Evolutionary conservation across 2,888 invertebrate genomes (phyloP).

Genomic region (Odontocerum albicorne): DNA sequence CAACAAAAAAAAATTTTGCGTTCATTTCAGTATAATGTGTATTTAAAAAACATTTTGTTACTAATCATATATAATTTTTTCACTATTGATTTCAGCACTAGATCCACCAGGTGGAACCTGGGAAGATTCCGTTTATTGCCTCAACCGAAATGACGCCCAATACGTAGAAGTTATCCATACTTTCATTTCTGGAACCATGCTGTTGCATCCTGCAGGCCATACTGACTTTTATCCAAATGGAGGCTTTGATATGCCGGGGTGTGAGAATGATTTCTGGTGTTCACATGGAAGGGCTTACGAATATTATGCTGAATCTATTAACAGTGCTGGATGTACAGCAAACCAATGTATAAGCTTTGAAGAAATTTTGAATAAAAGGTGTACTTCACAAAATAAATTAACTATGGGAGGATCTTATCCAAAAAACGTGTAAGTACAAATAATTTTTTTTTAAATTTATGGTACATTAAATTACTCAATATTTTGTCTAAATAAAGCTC

Average conservation of each 20-base stretch:
- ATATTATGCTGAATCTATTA: constrained; percentile 32
- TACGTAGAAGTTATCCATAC: constrained; percentile 25
- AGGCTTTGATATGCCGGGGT: constrained; percentile 48
- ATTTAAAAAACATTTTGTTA: not conserved
- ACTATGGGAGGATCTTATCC: constrained; percentile 47
- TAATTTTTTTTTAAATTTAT: no score
- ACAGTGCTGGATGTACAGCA: constrained; percentile 45
- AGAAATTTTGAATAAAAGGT: constrained; percentile 45
- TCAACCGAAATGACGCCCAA: constrained; percentile 5
- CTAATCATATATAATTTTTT: not conserved
- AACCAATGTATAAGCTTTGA: constrained; percentile 44
- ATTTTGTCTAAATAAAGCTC: no score
- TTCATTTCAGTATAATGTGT: no score
- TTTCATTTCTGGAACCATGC: not conserved
- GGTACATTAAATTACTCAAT: no score
- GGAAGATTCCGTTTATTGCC: constrained; percentile 1
- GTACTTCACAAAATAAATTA: no score
- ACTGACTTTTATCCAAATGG: constrained; percentile 50
- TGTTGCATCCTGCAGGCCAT: constrained; percentile 41
- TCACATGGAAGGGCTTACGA: constrained; percentile 13
- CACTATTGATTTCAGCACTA: not conserved
- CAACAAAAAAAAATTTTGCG: no score
- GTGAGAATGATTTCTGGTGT: constrained; percentile 34
- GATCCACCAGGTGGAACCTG: constrained; percentile 15
- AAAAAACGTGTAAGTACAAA: constrained; percentile 46